Percentiles rank a stretch among this genome's conserved stretches.
These are phyloP conservation scores for Xerus inauris DNA, from an alignment of 2,113 vertebrate genomes.

Conservation along the genomic window DNA sequence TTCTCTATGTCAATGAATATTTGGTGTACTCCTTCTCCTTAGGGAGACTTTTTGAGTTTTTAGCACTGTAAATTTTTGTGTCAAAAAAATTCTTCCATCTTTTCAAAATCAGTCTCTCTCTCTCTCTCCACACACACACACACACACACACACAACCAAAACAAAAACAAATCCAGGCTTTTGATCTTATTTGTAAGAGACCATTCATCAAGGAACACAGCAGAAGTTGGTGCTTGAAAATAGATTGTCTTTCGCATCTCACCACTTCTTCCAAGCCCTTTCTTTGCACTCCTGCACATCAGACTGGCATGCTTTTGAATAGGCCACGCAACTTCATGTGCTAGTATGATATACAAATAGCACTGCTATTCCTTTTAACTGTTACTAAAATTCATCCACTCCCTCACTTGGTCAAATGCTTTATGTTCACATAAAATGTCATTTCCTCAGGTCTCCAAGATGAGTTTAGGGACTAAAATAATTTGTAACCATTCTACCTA, in stretches of 20 bases:
- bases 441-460: not conserved
- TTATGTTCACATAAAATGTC: not conserved
- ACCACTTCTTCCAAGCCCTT: not conserved
- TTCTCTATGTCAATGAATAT: conserved; percentile 46
- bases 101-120: not conserved
- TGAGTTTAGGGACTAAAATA: not conserved
- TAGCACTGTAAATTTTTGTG: conserved; percentile 32
- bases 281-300: not conserved
- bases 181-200: too few species aligned
- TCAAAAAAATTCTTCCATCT: conserved; percentile 57
- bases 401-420: not conserved
- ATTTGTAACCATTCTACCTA: not conserved
- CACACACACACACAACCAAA: not conserved
- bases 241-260: not conserved
- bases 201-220: not conserved
- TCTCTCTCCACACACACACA: not conserved
- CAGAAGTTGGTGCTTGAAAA: not conserved
- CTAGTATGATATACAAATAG: not conserved
- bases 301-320: not conserved
- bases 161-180: not conserved
- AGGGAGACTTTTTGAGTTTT: conserved; percentile 61
- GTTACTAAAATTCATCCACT: not conserved
- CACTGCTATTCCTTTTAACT: not conserved
- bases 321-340: not conserved
- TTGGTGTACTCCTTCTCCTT: conserved; percentile 41